Conservation (phyloP, 2,888 invertebrate species). For the Metacarcinus magister region DNA sequence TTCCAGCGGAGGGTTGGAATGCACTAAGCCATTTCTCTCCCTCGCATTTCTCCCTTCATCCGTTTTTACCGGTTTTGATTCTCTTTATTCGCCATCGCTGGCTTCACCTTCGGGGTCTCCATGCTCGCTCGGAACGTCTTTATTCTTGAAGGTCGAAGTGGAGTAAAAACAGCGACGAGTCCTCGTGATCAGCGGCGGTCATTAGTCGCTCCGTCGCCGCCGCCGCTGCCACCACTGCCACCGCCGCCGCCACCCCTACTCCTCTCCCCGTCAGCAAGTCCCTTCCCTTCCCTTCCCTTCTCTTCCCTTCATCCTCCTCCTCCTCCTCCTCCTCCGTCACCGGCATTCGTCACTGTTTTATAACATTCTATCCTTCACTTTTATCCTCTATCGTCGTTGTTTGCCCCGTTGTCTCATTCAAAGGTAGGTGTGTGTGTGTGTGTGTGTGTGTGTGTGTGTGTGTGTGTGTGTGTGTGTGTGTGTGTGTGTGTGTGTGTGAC, state of each 20-base stretch:
- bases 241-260: slow-evolving; percentile 26
- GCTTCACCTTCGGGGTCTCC: slow-evolving; percentile 78
- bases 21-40: slow-evolving; percentile 79
- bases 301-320: slow-evolving; percentile 47
- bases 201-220: slow-evolving; percentile 64
- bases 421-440: neutral
- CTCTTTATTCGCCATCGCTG: slow-evolving; percentile 80
- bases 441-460: slow-evolving; percentile 47
- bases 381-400: neutral
- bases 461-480: slow-evolving; percentile 27
- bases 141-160: slow-evolving; percentile 64
- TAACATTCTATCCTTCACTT: slow-evolving; percentile 15
- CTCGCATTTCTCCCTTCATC: slow-evolving; percentile 81
- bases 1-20: slow-evolving; percentile 67
- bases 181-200: slow-evolving; percentile 49
- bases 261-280: neutral
- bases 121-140: slow-evolving; percentile 69
- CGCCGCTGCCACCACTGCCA: slow-evolving; percentile 40
- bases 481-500: slow-evolving; percentile 46
- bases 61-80: slow-evolving; percentile 81
- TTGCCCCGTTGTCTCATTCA: neutral
- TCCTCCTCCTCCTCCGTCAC: neutral
- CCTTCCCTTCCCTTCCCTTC: neutral
- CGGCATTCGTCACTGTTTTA: slow-evolving; percentile 13
- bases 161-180: slow-evolving; percentile 20